Evolutionary conservation across 2,113 vertebrate genomes (phyloP), one percentile per base, ranked within the genome.

Genomic region (Cromileptes altivelis): DNA sequence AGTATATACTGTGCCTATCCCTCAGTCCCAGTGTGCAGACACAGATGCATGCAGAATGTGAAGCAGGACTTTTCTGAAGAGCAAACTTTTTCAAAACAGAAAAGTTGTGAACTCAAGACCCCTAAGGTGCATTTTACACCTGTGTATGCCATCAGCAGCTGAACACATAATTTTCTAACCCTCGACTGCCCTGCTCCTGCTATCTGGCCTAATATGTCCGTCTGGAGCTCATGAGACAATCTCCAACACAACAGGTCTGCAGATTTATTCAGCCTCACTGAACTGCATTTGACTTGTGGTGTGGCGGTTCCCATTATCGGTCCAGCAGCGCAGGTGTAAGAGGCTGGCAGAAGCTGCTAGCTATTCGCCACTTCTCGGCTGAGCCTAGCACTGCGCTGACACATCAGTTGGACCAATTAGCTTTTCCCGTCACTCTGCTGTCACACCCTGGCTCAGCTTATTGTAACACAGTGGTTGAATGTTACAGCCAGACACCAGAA

Each of bases 341-440:
- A 77, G 74, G 62, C 53, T 77, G 69, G 69, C 75, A 82, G 82
- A 80, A 85, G 70, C 50, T 49, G 63, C 60, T 78, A 23, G 75
- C 81, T 74, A 18, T 78, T 79, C 55, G 15, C 72, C 25, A 11
- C 70, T 61, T 74, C 87, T 80, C 80, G 11, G 55, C 62, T 88
- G 85, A 77, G 72, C 79, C 49, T 13, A 23, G 58, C 86, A 40
- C 45, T 7, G 42, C 40, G n/a, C 76, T 74, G 81, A 86, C 84
- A 87, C 68, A 75, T 84, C 86, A 87, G 64, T 75, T 84, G 64
- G 60, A 71, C 86, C 88, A 90, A 90, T 91, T 88, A 89, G 68
- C 67, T 81, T 77, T 63, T 70, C 50, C 80, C 25, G 53, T 73
- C 84, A 81, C 79, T 77, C 73, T 64, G 77, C 83, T 88, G 83